These are phyloP conservation scores for Illadopsis cleaveri DNA, from an alignment of 2,113 vertebrate species.

Conservation along the genomic window DNA sequence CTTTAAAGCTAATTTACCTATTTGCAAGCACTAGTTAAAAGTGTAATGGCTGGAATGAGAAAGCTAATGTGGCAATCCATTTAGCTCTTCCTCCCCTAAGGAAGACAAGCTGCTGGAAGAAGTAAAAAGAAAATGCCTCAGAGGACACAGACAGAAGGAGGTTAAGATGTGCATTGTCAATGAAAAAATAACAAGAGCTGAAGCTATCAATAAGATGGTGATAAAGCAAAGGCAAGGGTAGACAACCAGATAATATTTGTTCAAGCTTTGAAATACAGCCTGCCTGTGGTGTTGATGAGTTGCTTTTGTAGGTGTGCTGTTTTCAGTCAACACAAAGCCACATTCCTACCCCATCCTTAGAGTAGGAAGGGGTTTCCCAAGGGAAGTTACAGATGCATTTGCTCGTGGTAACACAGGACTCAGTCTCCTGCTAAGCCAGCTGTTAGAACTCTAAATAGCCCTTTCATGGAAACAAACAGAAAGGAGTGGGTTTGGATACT, in stretches of 20 bases:
- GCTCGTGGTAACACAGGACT: not conserved
- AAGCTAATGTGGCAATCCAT: not conserved
- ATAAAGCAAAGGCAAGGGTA: not conserved
- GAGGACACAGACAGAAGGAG: not conserved
- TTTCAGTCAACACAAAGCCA: not conserved
- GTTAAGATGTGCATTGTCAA: not conserved
- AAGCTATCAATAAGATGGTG: not conserved
- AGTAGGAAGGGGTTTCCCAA: not conserved
- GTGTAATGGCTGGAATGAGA: not conserved
- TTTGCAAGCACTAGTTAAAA: slow-evolving; percentile 24
- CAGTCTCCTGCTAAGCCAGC: not conserved
- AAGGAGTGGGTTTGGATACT: not conserved
- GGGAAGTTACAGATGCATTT: not conserved
- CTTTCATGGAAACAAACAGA: not conserved
- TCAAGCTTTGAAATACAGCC: not conserved
- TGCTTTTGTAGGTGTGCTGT: not conserved
- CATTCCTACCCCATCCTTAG: fast-evolving
- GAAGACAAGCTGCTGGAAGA: not conserved
- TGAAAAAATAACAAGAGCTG: not conserved
- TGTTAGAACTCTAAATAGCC: slow-evolving; percentile 6
- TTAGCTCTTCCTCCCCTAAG: not conserved
- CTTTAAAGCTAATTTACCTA: slow-evolving; percentile 4
- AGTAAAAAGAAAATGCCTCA: not conserved
- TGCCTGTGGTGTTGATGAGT: not conserved
- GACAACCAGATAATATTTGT: not conserved